Conservation (phyloP, 2,113 vertebrate species). For the Progne subis region DNA sequence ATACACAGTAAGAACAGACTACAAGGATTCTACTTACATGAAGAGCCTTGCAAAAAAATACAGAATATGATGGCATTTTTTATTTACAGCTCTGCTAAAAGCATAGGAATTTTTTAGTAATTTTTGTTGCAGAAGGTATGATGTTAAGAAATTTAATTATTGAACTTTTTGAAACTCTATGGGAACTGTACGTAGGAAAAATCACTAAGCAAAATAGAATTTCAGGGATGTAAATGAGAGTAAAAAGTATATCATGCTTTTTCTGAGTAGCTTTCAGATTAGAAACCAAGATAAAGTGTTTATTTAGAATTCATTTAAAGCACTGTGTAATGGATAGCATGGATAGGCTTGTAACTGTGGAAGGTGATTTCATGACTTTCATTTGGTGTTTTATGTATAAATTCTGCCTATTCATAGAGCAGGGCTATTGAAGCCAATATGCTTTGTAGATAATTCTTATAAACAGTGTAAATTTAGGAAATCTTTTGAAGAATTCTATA, state of each 20-base stretch:
- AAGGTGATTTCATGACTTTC: neutral
- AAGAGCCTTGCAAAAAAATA: neutral
- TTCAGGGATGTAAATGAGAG: neutral
- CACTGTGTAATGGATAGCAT: neutral
- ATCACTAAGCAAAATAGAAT: neutral
- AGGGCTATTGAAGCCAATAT: neutral
- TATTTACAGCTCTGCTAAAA: neutral
- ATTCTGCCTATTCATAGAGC: neutral
- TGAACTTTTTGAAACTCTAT: neutral
- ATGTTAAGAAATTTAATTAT: neutral
- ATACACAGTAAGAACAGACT: neutral
- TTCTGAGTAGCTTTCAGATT: neutral
- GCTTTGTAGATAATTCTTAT: neutral
- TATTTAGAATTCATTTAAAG: neutral
- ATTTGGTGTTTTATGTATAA: fast-evolving
- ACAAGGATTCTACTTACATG: neutral
- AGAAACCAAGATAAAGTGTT: neutral
- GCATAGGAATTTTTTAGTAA: neutral
- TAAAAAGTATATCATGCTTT: neutral
- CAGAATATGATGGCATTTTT: neutral
- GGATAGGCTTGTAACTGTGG: neutral
- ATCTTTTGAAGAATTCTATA: neutral
- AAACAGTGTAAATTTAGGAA: neutral
- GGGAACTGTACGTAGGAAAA: neutral
- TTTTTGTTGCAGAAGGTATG: neutral